Base-by-base conservation (phyloP, 2,888 invertebrate genomes). In the Brachycybe producta region DNA sequence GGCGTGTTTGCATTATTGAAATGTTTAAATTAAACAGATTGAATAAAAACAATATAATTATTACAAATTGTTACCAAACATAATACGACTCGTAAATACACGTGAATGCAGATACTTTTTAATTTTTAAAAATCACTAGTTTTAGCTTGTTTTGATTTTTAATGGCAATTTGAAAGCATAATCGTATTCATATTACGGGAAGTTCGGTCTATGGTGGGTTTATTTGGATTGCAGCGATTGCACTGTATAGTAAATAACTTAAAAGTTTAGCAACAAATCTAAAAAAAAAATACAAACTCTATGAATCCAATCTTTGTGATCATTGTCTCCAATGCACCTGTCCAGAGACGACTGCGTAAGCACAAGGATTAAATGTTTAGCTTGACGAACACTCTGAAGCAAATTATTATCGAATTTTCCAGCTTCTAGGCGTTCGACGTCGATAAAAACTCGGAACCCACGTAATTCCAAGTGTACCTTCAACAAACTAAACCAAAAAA, bases 301-400 rank as follows among this genome's bases (percentile, higher is more conserved):
- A 70, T 98, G 97, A 52, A 98, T 94, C 98, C 98, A 98, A 73
- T 98, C 98, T 73, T 95, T 95, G 69, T 87, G 81, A 50, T 95
- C 94, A 17, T 71, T 75, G 66, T 98, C 98, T 51, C 80, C 82
- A 59, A 86, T 77, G 67, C 98, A 97, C 61, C 98, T 77, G 61
- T 97, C 94, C 58, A 98, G 73, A 21, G 97, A 90, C 61, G 84
- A 82, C 4, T 92, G 91, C 43, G 97, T 98, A 53, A 98, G 76
- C 45, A 98, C 95, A 55, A 98, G 74, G 57, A 98, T 75, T 71
- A 98, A 98, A 70, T 97, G 87, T 69, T 88, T 88, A 17, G 97
- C 97, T 64, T 92, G 90, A 60, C 84, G 79, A 66, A 98, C 95
- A 70, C 94, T 95, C 69, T 94, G 90, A 56, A 98, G 73, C 43